phyloP scores from a whole-genome alignment of 2,888 invertebrate species.

The Cataglyphis albicans region DNA sequence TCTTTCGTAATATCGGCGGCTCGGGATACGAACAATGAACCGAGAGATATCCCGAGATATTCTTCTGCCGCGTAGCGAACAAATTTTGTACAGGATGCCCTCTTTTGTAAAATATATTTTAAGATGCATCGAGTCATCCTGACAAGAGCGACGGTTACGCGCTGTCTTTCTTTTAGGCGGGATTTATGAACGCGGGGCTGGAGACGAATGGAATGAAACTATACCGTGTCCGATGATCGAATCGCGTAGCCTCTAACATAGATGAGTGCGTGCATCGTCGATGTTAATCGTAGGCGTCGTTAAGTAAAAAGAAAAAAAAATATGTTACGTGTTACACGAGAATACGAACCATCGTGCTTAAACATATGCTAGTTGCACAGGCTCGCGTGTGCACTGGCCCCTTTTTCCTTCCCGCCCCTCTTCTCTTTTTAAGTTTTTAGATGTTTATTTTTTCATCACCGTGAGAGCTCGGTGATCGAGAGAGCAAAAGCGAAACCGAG shows the following conservation, averaged over 20 bases:
- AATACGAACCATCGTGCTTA: constrained; percentile 32
- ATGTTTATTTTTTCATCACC: constrained; percentile 80
- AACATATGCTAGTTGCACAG: constrained; percentile 60
- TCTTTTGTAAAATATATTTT: constrained; percentile 51
- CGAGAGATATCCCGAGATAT: constrained; percentile 3
- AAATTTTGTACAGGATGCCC: constrained; percentile 42
- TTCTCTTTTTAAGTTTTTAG: constrained; percentile 78
- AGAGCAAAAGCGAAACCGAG: constrained; percentile 51
- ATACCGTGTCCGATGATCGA: constrained; percentile 29
- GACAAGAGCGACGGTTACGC: constrained; percentile 4
- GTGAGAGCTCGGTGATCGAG: constrained; percentile 41
- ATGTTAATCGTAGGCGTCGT: constrained; percentile 29
- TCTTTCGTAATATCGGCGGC: constrained; percentile 44
- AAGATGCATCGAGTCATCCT: constrained; percentile 44
- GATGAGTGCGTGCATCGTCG: constrained; percentile 28
- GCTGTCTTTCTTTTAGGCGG: not conserved
- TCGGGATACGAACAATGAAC: constrained; percentile 33
- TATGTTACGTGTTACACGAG: constrained; percentile 35
- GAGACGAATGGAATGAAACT: constrained; percentile 22
- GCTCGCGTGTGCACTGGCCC: constrained; percentile 65
- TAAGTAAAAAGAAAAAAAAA: constrained; percentile 26
- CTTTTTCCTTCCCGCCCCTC: not conserved
- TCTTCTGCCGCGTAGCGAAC: constrained; percentile 29
- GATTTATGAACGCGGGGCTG: not conserved
- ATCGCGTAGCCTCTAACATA: constrained; percentile 16